These are phyloP conservation scores for Brachyptera risi DNA, from an alignment of 2,888 invertebrate genomes.

Conservation along the genomic window DNA sequence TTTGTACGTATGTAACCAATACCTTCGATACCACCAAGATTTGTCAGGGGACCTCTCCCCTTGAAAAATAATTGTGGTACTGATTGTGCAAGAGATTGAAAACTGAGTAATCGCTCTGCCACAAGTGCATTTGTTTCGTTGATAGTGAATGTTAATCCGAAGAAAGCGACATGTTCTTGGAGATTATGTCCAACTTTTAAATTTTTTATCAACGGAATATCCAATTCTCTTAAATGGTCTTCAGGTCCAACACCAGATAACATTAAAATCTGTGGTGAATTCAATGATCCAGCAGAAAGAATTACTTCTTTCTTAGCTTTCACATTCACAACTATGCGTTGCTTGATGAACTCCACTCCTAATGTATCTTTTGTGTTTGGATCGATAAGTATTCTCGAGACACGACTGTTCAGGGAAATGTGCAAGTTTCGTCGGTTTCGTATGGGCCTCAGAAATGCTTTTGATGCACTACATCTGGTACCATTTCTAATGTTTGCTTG, in stretches of 20 bases:
- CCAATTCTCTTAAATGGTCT: constrained; percentile 41
- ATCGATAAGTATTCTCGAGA: no score
- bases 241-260: constrained; percentile 54
- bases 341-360: constrained; percentile 61
- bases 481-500: constrained; percentile 51
- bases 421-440: constrained; percentile 60
- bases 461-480: constrained; percentile 53
- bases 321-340: no score
- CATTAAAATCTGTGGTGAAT: constrained; percentile 58
- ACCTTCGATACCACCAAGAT: constrained; percentile 47
- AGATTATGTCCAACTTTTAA: constrained; percentile 44
- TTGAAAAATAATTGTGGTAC: constrained; percentile 42
- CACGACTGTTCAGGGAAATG: constrained; percentile 57
- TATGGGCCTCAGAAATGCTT: constrained; percentile 59
- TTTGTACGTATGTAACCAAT: constrained; percentile 46
- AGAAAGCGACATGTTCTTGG: constrained; percentile 45
- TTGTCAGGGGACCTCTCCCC: constrained; percentile 43
- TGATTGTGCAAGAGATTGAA: no score
- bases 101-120: constrained; percentile 36
- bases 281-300: constrained; percentile 53
- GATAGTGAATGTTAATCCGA: constrained; percentile 42
- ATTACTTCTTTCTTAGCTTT: constrained; percentile 52
- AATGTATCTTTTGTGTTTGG: no score
- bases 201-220: constrained; percentile 37
- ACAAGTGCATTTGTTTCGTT: constrained; percentile 38